Conservation (phyloP, 2,888 invertebrate genomes). For the Dicranocentrus wangi region DNA sequence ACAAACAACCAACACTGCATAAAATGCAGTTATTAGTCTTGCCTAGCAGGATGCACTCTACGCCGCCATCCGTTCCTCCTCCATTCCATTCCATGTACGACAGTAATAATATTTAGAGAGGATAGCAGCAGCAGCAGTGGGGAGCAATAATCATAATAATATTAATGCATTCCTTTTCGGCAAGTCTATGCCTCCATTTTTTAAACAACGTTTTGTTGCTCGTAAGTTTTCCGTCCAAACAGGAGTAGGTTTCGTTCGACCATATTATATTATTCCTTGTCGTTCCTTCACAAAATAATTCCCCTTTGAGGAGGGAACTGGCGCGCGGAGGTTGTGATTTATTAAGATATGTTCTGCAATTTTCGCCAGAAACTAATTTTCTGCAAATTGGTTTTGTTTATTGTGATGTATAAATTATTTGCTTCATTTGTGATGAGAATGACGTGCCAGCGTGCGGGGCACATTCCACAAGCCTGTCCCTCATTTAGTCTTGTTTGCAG, state of each 20-base stretch:
- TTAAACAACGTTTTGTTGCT: background rate
- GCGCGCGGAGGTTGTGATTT: background rate
- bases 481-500: background rate
- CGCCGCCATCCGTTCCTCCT: too few species aligned
- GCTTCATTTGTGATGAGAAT: constrained; percentile 26
- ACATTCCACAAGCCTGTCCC: background rate
- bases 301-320: too few species aligned
- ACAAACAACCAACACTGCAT: background rate
- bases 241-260: background rate
- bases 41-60: too few species aligned
- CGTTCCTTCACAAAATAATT: background rate
- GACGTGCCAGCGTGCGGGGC: constrained; percentile 22
- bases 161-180: constrained; percentile 53
- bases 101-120: constrained; percentile 19
- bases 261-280: background rate
- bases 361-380: constrained; percentile 31
- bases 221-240: background rate
- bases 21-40: too few species aligned
- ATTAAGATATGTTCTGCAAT: constrained; percentile 1
- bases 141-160: constrained; percentile 27
- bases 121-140: constrained; percentile 1
- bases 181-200: constrained; percentile 20
- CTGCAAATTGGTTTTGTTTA: constrained; percentile 30
- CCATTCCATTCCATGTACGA: background rate
- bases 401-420: constrained; percentile 30